phyloP scores from a whole-genome alignment of 2,888 invertebrate species.

The Blera fallax region DNA sequence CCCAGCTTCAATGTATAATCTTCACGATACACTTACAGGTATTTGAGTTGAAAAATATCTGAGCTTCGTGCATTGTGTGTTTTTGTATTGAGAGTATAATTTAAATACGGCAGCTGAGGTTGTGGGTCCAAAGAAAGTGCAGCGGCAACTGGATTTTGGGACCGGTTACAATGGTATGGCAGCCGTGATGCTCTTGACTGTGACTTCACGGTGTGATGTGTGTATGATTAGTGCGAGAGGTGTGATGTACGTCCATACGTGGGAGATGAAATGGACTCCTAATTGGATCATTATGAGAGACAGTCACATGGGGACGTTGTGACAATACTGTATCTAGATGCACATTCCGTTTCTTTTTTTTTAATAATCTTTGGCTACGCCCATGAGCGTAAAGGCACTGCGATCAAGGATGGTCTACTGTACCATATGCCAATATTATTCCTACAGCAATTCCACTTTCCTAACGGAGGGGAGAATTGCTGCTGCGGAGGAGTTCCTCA shows the following conservation, averaged over 20 bases:
- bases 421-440: too few relatives aligned
- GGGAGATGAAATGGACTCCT: background rate
- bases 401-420: too few relatives aligned
- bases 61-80: conserved; percentile 16
- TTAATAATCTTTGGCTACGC: too few relatives aligned
- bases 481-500: too few relatives aligned
- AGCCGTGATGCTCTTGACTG: conserved; percentile 57
- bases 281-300: background rate
- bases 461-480: too few relatives aligned
- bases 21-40: conserved; percentile 3
- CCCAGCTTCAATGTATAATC: background rate
- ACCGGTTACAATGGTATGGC: conserved; percentile 38
- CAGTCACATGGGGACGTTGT: background rate
- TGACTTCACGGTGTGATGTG: conserved; percentile 7
- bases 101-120: background rate
- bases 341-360: too few relatives aligned
- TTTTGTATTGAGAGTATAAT: conserved; percentile 13
- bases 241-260: background rate
- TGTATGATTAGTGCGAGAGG: background rate
- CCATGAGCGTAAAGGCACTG: too few relatives aligned
- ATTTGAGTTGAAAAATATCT: conserved; percentile 22
- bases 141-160: conserved; percentile 35
- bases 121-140: conserved; percentile 37
- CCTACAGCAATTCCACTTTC: too few relatives aligned
- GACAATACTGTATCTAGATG: too few relatives aligned